These are phyloP conservation scores for Sycobia sp. DNA, from an alignment of 1,140 invertebrate genomes.

Conservation along the genomic window DNA sequence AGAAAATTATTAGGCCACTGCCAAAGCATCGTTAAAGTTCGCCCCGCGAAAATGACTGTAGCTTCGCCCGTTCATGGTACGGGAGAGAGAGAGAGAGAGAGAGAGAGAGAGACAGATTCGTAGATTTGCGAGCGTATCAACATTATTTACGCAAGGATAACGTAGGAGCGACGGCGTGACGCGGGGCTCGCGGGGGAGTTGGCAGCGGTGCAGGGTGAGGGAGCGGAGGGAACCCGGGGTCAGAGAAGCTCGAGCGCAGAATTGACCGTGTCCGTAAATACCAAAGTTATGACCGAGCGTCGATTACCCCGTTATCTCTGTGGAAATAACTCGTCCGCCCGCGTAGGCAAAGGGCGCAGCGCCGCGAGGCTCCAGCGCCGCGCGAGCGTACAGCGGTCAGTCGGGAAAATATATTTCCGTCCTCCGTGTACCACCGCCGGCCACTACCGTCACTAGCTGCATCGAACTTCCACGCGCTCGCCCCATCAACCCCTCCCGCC, in stretches of 20 bases:
- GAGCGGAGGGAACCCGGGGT: constrained; percentile 2
- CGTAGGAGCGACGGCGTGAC: too few species aligned
- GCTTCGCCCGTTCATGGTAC: constrained; percentile 3
- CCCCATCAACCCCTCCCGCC: too few species aligned
- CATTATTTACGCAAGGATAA: constrained; percentile 16
- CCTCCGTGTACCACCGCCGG: background rate
- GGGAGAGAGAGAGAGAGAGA: too few species aligned
- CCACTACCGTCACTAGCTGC: too few species aligned
- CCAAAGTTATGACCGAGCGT: constrained; percentile 38
- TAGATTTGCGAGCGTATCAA: constrained; percentile 39
- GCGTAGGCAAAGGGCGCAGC: background rate
- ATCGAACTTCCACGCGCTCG: constrained; percentile 1
- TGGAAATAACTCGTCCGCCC: background rate
- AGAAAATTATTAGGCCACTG: constrained; percentile 30
- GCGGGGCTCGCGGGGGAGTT: too few species aligned
- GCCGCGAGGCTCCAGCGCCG: constrained; percentile 7
- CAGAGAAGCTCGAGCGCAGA: constrained; percentile 31
- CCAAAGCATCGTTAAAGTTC: constrained; percentile 18
- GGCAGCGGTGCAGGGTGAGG: background rate
- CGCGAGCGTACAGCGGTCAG: constrained; percentile 12
- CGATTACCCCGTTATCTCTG: constrained; percentile 20
- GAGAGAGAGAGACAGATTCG: too few species aligned
- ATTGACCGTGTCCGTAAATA: constrained; percentile 41
- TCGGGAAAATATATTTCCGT: constrained; percentile 9
- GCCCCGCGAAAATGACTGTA: background rate